Conservation (phyloP, 2,113 vertebrate genomes). For the Neopipo cinnamomea region DNA sequence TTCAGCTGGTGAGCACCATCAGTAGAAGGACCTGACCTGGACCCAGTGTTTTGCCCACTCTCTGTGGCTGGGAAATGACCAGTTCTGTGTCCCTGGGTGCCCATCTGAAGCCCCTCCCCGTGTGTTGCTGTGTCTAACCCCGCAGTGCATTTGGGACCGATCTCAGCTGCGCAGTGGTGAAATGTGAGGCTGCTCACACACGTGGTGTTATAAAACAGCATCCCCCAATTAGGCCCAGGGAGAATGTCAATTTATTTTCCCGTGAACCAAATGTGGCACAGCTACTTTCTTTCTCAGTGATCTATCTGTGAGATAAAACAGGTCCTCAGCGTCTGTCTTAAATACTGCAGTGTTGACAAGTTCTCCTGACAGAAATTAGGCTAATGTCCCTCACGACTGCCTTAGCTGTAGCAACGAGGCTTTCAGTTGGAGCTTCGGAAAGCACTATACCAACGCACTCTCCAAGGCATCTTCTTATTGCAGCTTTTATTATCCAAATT, state of each 20-base stretch:
- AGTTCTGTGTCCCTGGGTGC: background rate
- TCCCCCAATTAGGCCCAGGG: background rate
- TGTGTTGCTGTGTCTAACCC: background rate
- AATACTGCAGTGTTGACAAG: slow-evolving; percentile 61
- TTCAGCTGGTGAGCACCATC: background rate
- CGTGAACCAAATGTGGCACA: slow-evolving; percentile 35
- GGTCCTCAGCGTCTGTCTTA: slow-evolving; percentile 57
- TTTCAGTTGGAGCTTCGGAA: slow-evolving; percentile 60
- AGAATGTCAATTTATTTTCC: slow-evolving; percentile 43
- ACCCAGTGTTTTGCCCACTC: background rate
- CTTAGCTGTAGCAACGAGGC: slow-evolving; percentile 63
- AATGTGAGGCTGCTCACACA: background rate
- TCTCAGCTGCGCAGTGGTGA: background rate
- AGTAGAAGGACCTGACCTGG: background rate
- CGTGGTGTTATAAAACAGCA: background rate
- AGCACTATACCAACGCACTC: slow-evolving; percentile 6
- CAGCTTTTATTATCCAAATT: slow-evolving; percentile 72
- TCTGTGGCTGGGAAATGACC: background rate
- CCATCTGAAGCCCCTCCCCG: rapidly evolving
- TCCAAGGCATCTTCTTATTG: slow-evolving; percentile 64
- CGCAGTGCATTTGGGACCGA: rapidly evolving
- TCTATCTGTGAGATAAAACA: slow-evolving; percentile 46
- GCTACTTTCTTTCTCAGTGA: slow-evolving; percentile 49
- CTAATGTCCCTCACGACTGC: slow-evolving; percentile 66
- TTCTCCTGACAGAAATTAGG: slow-evolving; percentile 74